phyloP scores from a whole-genome alignment of 2,113 vertebrate genomes.

The Piprites chloris region DNA sequence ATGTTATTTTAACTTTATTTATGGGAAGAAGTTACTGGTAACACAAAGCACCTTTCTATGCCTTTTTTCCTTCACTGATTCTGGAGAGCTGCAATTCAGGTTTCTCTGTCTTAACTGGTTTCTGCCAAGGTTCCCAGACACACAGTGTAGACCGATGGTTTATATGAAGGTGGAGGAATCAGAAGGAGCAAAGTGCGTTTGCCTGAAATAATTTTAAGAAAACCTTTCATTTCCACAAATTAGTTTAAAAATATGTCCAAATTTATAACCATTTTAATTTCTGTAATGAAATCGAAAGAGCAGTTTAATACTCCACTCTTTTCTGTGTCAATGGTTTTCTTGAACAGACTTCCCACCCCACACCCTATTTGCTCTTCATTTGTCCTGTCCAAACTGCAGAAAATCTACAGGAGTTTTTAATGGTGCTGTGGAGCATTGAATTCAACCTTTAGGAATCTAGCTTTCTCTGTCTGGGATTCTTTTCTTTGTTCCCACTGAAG shows the following conservation, averaged over 20 bases:
- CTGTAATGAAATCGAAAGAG: neutral
- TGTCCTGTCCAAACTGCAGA: neutral
- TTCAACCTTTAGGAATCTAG: neutral
- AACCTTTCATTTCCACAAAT: neutral
- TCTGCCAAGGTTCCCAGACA: neutral
- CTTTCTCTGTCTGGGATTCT: neutral
- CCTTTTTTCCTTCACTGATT: neutral
- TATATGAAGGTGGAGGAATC: neutral
- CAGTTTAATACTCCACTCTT: neutral
- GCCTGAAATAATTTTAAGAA: neutral
- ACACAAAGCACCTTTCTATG: neutral
- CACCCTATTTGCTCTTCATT: neutral
- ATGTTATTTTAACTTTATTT: neutral
- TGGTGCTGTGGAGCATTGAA: neutral
- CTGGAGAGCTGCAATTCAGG: neutral
- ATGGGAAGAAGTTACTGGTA: neutral
- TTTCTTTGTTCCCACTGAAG: neutral
- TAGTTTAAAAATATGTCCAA: neutral
- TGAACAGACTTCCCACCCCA: neutral
- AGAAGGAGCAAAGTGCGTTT: neutral
- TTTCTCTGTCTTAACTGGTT: neutral
- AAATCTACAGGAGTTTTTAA: neutral
- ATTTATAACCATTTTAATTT: neutral
- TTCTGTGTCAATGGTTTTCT: neutral
- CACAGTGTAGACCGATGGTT: rapidly evolving